Base-by-base conservation (phyloP, 2,888 invertebrate species). In the Limulus polyphemus region DNA sequence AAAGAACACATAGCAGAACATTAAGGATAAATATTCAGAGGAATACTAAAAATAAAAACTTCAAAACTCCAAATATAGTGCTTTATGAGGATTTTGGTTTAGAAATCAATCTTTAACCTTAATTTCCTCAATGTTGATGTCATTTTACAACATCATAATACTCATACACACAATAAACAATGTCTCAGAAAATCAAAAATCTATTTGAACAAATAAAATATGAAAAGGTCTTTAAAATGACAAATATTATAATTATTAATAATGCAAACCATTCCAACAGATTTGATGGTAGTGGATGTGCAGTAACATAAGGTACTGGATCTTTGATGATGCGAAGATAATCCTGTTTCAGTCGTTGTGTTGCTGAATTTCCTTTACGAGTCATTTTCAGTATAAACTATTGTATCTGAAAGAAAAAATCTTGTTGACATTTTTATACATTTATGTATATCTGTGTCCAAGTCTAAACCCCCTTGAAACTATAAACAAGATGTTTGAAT, bases 251-350 rank as follows among this genome's bases (percentile, higher is more conserved):
- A 7, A 56, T 13, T 50, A 50, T n/a, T 50, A 50, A 5, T 7
- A 13, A 50, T n/a, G 64, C 73, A 77, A 78, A 86, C 97, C 99
- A 99, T 82, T 98, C 95, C 62, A 99, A 80, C 71, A 99, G 94
- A 76, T 99, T 98, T 47, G 90, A 85, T 32, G 92, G 90, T 61
- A 95, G 81, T 62, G 99, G 99, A 74, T 93, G 93, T 2, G 97
- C 98, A 64, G 87, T 85, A 58, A 98, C 89, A 76, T 93, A 98
- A 58, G 98, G 98, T 65, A 98, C 88, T 13, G 98, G 98, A 77
- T 99, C 98, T 72, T 87, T 88, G 78, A 93, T 90, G 55, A 99
- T 81, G 61, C 97, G 83, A 74, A 95, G 80, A 77, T 97, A 99
- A 78, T 99, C 99, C 77, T 97, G 94, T 78, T 90, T 91, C 75